Base-by-base conservation (phyloP, 2,888 invertebrate genomes). In the Acleris holmiana region DNA sequence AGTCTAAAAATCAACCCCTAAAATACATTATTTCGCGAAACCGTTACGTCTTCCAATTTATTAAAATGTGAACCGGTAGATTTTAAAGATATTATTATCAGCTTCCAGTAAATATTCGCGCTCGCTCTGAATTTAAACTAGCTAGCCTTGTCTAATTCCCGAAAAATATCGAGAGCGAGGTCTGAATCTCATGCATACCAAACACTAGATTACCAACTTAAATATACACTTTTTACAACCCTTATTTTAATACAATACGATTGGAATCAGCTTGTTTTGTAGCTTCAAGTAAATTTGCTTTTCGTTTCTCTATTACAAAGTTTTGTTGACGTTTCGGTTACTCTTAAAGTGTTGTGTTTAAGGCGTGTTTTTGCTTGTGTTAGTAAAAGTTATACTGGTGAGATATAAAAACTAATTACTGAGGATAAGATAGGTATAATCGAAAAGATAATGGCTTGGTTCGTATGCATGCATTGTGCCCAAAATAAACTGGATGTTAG, bases 361-460 rank as follows among this genome's bases (percentile, higher is more conserved):
- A 53, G 21, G 40, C 15, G 53, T 29, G 4, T 40, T 53, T 53
- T 53, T 40, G 40, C 13, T 40, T 35, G 40, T 3, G 19, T 15
- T n/a, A 40, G 6, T 40, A 0, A 3, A 1, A 17, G n/a, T 40
- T 68, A 69, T 65, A 40, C 68, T 71, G 46, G 73, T 67, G 50
- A 51, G 67, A 50, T 68, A 71, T 70, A 78, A 69, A 64, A 72
- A 75, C 67, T 76, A 77, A 79, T 79, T 79, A 78, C 74, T 73
- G 76, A 69, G 73, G 76, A 75, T 76, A 73, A 75, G 64, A 58
- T 64, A 29, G 51, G 51, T 29, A 51, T 51, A 51, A 51, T 51
- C 18, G 51, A 18, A 19, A 18, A 29, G 29, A 29, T 51, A 51
- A 51, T 51, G 29, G 25, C 10, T 29, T 41, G 10, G 17, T 29